These are phyloP conservation scores for Nemapogon koenigi DNA, from an alignment of 2,888 invertebrate genomes.

Conservation along the genomic window DNA sequence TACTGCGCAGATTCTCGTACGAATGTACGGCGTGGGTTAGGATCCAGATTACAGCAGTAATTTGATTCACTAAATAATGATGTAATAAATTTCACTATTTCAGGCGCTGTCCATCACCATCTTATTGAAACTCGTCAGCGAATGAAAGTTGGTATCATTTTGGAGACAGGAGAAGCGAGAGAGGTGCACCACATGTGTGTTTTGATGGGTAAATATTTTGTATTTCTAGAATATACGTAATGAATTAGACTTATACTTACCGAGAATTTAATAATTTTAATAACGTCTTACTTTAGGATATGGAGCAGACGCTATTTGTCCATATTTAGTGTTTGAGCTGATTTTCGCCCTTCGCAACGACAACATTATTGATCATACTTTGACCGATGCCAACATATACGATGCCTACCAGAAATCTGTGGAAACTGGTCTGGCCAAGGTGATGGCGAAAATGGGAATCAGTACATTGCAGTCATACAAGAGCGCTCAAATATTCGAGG, in stretches of 20 bases:
- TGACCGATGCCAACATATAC: slow-evolving; percentile 84
- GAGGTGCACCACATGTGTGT: slow-evolving; percentile 97
- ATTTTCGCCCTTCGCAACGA: slow-evolving; percentile 86
- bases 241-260: too few relatives aligned
- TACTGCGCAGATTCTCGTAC: too few relatives aligned
- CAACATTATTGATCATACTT: slow-evolving; percentile 77
- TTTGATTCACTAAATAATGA: too few relatives aligned
- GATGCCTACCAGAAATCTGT: slow-evolving; percentile 89
- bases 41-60: too few relatives aligned
- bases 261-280: background rate
- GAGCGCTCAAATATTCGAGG: slow-evolving; percentile 99
- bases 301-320: slow-evolving; percentile 97
- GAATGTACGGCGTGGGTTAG: too few relatives aligned
- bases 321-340: slow-evolving; percentile 94
- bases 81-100: too few relatives aligned
- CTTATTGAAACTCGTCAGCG: slow-evolving; percentile 93
- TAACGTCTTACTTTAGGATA: slow-evolving; percentile 66
- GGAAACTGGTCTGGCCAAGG: slow-evolving; percentile 75
- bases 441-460: slow-evolving; percentile 99
- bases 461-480: slow-evolving; percentile 98
- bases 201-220: slow-evolving; percentile 75
- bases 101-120: slow-evolving; percentile 92
- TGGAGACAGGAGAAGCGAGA: slow-evolving; percentile 96
- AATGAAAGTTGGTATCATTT: slow-evolving; percentile 93
- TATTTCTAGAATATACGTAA: too few relatives aligned